phyloP scores from a whole-genome alignment of 2,797 vertebrate genomes.

The Myotis daubentonii region DNA sequence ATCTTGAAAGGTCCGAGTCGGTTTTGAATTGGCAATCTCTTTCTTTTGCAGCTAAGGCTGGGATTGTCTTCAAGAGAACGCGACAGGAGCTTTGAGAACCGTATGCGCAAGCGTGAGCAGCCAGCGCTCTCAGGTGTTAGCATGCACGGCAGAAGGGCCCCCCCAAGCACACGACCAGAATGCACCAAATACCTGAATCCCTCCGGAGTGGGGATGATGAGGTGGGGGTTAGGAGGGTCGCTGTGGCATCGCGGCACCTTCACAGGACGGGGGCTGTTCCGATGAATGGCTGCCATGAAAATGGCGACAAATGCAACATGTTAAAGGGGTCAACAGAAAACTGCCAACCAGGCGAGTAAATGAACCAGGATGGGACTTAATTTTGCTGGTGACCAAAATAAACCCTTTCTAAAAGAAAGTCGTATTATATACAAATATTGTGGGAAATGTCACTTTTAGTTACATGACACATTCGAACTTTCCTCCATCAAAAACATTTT shows the following conservation, averaged over 20 bases:
- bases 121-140: neutral
- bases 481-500: neutral
- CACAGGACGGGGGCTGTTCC: constrained; percentile 96
- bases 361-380: neutral
- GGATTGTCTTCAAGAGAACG: neutral
- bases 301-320: neutral
- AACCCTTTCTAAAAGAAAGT: neutral
- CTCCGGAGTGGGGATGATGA: constrained; percentile 95
- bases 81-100: neutral
- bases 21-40: neutral
- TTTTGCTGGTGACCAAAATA: neutral
- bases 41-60: neutral
- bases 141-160: neutral
- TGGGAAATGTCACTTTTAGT: neutral
- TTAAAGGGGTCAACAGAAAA: neutral
- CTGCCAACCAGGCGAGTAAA: neutral
- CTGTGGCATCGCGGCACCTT: constrained; percentile 99
- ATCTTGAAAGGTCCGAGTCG: neutral
- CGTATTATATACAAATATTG: neutral
- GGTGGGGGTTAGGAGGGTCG: constrained; percentile 97
- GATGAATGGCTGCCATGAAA: constrained; percentile 89
- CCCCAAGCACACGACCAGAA: neutral
- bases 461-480: neutral
- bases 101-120: neutral
- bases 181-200: constrained; percentile 92